Evolutionary conservation across 1,140 invertebrate species (phyloP).

Genomic region (Hypothenemus hampei): DNA sequence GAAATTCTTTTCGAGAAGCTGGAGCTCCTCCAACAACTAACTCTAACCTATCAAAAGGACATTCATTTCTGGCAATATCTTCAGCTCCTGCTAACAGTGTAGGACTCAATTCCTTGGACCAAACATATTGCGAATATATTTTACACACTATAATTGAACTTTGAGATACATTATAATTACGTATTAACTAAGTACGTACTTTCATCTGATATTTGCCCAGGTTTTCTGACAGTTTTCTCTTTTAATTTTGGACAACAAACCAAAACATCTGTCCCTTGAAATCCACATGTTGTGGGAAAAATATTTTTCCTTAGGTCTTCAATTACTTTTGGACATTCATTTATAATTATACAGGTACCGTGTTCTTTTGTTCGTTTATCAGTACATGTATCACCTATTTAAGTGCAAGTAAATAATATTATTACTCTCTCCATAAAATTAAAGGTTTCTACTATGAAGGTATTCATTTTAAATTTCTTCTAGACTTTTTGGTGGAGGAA

Average conservation of each 20-base stretch:
- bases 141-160: conserved; percentile 15
- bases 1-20: conserved; percentile 34
- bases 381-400: conserved; percentile 31
- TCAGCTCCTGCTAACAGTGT: conserved; percentile 21
- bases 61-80: conserved; percentile 25
- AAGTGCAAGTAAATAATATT: too few species aligned
- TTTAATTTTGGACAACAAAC: conserved; percentile 33
- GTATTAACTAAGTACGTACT: conserved; percentile 18
- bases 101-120: conserved; percentile 19
- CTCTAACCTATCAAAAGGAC: conserved; percentile 30
- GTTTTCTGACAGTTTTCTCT: conserved; percentile 4
- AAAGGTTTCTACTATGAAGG: too few species aligned
- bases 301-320: conserved; percentile 21
- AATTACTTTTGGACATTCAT: conserved; percentile 27
- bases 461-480: too few species aligned
- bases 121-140: conserved; percentile 30
- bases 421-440: too few species aligned
- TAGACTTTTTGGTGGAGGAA: too few species aligned
- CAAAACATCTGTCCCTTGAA: conserved; percentile 28
- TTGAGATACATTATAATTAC: neutral
- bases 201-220: conserved; percentile 16
- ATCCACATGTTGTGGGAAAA: conserved; percentile 33
- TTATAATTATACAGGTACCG: conserved; percentile 28
- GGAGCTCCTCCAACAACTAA: conserved; percentile 34
- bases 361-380: neutral